These are phyloP conservation scores for Dolomedes plantarius DNA, from an alignment of 2,888 invertebrate species.

Conservation along the genomic window DNA sequence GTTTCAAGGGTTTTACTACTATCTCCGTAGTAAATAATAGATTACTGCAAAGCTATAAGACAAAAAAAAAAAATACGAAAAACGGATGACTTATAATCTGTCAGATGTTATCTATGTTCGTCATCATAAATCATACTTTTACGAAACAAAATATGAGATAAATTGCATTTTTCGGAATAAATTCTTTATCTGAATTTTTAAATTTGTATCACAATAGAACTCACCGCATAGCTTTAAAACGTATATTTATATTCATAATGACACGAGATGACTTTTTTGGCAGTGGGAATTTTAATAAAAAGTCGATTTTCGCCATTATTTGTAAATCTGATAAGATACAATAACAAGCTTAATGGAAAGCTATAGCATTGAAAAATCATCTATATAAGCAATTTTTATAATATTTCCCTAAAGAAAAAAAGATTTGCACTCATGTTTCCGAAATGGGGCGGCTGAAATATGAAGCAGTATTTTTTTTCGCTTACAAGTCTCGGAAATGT, in stretches of 20 bases:
- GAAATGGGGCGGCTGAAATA: no score
- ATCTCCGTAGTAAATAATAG: not conserved
- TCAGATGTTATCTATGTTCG: conserved; percentile 32
- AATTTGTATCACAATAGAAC: not conserved
- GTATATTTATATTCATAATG: not conserved
- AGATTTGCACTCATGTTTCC: no score
- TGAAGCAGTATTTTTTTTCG: no score
- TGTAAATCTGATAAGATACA: no score
- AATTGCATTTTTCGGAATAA: conserved; percentile 35
- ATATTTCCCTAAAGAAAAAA: no score
- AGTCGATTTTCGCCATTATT: not conserved
- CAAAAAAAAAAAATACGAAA: conserved; percentile 33
- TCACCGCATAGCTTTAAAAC: not conserved
- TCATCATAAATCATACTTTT: conserved; percentile 32
- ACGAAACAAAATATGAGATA: conserved; percentile 24
- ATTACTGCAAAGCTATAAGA: not conserved
- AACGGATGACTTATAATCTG: conserved; percentile 41
- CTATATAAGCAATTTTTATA: no score
- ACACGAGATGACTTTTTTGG: not conserved
- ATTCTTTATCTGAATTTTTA: conserved; percentile 18
- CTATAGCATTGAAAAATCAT: no score
- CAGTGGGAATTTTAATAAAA: not conserved
- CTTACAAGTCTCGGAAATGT: no score
- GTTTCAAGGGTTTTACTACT: not conserved
- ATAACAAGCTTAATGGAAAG: no score